These are phyloP conservation scores for Hippoglossus stenolepis DNA, from an alignment of 2,113 vertebrate species.

Conservation along the genomic window DNA sequence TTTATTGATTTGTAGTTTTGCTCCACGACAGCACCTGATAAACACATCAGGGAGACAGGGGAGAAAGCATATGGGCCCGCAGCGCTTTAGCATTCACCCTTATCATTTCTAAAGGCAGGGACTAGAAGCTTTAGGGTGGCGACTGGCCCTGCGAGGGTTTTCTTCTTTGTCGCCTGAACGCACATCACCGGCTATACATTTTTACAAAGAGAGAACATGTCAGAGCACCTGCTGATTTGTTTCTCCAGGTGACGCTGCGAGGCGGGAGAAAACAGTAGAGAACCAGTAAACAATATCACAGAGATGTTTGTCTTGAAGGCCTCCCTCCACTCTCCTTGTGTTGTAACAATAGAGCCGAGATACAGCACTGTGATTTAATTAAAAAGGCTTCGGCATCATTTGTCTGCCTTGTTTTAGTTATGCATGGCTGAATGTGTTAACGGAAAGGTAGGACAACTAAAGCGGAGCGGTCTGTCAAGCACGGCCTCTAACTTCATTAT, in stretches of 20 bases:
- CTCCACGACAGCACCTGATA: slow-evolving; percentile 69
- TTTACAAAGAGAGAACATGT: slow-evolving; percentile 50
- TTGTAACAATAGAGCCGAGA: slow-evolving; percentile 55
- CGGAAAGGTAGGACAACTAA: slow-evolving; percentile 33
- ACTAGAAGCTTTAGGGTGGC: slow-evolving; percentile 35
- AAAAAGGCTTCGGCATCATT: slow-evolving; percentile 49
- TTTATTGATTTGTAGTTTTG: slow-evolving; percentile 79
- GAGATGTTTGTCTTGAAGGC: slow-evolving; percentile 44
- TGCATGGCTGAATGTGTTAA: slow-evolving; percentile 48
- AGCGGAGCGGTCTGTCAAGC: slow-evolving; percentile 44
- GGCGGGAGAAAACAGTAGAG: slow-evolving; percentile 15
- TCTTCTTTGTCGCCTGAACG: slow-evolving; percentile 21
- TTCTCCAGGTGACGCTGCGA: slow-evolving; percentile 52
- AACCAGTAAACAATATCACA: slow-evolving; percentile 37
- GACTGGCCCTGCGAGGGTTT: slow-evolving; percentile 19
- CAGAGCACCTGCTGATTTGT: slow-evolving; percentile 48
- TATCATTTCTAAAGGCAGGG: slow-evolving; percentile 41
- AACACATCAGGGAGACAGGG: slow-evolving; percentile 70
- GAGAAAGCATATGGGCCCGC: slow-evolving; percentile 53
- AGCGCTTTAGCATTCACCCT: slow-evolving; percentile 31
- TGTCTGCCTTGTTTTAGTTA: slow-evolving; percentile 58
- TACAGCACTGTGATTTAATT: slow-evolving; percentile 62
- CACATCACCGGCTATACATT: slow-evolving; percentile 54
- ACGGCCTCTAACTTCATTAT: slow-evolving; percentile 50
- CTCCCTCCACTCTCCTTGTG: slow-evolving; percentile 37